Base-by-base conservation (phyloP, 2,888 invertebrate species). In the Hanleya hanleyi region DNA sequence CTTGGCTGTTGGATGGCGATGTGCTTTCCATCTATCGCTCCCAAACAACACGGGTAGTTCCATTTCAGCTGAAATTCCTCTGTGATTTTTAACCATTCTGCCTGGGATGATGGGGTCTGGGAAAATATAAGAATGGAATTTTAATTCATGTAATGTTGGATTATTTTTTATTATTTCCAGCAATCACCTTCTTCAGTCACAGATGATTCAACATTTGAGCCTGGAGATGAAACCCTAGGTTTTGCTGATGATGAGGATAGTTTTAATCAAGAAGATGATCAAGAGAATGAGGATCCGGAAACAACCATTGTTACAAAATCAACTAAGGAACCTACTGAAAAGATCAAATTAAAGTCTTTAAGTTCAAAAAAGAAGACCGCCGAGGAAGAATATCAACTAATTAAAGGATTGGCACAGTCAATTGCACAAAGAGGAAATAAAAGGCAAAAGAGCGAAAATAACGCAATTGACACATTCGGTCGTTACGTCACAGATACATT, bases 21-120 rank as follows among this genome's bases (percentile, higher is more conserved):
- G 26, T 67, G 67, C 26, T 67, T 67, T 9, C 67, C 67, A 29
- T 67, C 67, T 18, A 67, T 7, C 51, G 67, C 67, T 22, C 67
- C 67, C 12, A 67, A 15, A 33, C 67, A 67, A 35, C 18, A 9
- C 18, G 67, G 67, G 35, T 50, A 67, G 33, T 49, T 49, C 67
- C 67, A 67, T 35, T 61, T 41, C 35, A 15, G 7, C 7, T 61
- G 29, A 50, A 67, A 67, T 12, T 38, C 57, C 9, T 51, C n/a
- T 50, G 69, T 26, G 26, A 69, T 67, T 4, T 4, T 37, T 35
- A 6, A 9, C 69, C 69, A 69, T 38, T 69, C 62, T 29, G 65
- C 62, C 15, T 32, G 4, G 5, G 69, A 35, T 9, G 32, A 22
- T n/a, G 69, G 69, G 32, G 38, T 36, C 69, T 69, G 36, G 36